These are phyloP conservation scores for Monochamus alternatus DNA, from an alignment of 2,888 invertebrate species.

Conservation along the genomic window DNA sequence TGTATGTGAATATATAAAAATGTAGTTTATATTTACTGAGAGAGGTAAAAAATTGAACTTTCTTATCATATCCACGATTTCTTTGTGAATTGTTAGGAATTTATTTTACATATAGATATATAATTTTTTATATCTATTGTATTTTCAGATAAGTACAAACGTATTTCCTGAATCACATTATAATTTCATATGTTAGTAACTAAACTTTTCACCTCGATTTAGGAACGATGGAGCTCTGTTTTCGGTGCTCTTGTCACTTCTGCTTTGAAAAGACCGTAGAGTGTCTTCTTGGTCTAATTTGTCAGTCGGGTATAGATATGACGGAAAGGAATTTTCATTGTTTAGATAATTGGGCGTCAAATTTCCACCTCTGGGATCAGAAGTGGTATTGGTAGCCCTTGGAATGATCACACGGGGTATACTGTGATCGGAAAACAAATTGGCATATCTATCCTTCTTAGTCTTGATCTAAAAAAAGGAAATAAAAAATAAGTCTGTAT, in stretches of 20 bases:
- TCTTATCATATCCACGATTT: no score
- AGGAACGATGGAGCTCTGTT: conserved; percentile 2
- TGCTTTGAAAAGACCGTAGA: neutral
- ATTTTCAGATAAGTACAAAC: neutral
- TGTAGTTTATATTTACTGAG: no score
- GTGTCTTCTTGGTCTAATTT: neutral
- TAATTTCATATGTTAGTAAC: conserved; percentile 1
- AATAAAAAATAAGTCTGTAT: neutral
- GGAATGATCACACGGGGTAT: conserved; percentile 21
- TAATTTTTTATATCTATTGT: neutral
- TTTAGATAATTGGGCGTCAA: neutral
- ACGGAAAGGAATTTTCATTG: neutral
- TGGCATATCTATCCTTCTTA: neutral
- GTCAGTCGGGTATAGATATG: neutral
- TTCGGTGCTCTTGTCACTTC: neutral
- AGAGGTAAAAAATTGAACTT: no score
- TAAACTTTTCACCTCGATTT: conserved; percentile 25
- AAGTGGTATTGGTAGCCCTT: neutral
- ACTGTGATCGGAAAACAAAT: neutral
- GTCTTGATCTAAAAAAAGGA: neutral
- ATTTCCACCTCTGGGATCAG: neutral
- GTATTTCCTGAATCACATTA: neutral
- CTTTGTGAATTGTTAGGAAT: no score
- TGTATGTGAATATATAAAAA: no score
- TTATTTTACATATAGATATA: neutral